Evolutionary conservation across 1,140 invertebrate species (phyloP).

Genomic region (Dryas iulia): DNA sequence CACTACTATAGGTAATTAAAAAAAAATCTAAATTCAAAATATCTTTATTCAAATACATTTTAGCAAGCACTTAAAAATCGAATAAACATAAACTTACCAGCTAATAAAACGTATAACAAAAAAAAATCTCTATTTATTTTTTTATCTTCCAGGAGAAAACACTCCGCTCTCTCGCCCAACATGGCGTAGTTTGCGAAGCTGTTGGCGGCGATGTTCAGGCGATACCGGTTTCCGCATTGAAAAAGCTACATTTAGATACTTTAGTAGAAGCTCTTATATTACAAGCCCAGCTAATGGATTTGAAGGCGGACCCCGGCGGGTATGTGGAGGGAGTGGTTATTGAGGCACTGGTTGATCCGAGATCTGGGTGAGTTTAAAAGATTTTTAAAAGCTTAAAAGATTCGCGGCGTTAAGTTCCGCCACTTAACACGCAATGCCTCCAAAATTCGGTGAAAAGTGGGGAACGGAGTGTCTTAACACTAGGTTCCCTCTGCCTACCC

Average conservation of each 20-base stretch:
- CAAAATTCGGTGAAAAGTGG: no score
- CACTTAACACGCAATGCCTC: no score
- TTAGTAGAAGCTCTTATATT: conserved; percentile 92
- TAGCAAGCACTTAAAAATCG: no score
- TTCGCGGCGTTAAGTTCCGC: no score
- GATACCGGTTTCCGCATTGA: conserved; percentile 94
- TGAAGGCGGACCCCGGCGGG: conserved; percentile 91
- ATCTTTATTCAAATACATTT: no score
- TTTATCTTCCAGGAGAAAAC: conserved; percentile 83
- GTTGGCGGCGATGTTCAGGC: conserved; percentile 96
- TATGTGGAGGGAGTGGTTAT: conserved; percentile 94
- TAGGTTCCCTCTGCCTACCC: no score
- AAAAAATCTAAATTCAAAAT: no score
- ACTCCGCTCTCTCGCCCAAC: conserved; percentile 86
- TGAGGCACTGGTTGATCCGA: conserved; percentile 89
- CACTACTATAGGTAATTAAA: no score
- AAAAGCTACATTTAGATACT: conserved; percentile 88
- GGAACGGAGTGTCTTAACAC: no score
- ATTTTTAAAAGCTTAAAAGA: no score
- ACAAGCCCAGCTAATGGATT: conserved; percentile 94
- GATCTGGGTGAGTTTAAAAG: conserved; percentile 82
- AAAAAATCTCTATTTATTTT: neutral
- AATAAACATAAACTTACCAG: no score
- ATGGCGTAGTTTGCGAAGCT: conserved; percentile 92
- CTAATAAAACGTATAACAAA: no score